phyloP scores from a whole-genome alignment of 92 coral and sea anemone species.

The Diadumene lineata region DNA sequence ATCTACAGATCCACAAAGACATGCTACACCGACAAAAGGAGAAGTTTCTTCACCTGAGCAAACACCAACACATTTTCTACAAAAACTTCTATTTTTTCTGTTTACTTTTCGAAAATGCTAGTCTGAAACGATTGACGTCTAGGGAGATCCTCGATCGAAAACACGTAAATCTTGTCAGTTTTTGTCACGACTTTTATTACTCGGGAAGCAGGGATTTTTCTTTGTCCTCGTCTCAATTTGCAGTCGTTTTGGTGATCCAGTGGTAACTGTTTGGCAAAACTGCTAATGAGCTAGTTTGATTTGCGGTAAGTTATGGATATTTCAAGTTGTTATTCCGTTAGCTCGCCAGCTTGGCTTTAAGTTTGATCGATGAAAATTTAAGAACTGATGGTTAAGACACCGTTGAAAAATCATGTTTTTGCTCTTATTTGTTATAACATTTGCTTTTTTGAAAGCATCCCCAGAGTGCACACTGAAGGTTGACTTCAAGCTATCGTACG shows the following conservation, averaged over 20 bases:
- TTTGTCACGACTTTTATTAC: neutral
- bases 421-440: no score
- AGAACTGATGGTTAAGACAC: no score
- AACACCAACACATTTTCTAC: neutral
- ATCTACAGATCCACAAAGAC: neutral
- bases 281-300: neutral
- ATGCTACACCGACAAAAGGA: neutral
- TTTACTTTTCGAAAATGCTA: neutral
- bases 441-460: no score
- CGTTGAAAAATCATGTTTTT: no score
- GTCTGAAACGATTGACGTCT: neutral
- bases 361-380: no score
- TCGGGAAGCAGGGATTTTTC: neutral
- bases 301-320: neutral
- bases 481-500: no score
- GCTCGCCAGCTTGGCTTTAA: no score
- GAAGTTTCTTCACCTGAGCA: neutral
- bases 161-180: neutral
- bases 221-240: neutral
- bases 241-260: neutral
- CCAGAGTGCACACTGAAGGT: no score
- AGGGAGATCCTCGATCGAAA: neutral
- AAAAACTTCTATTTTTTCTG: neutral
- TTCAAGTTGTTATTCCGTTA: neutral
- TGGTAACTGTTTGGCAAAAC: neutral